Conservation (phyloP, 2,113 vertebrate genomes). For the Paracanthobrama guichenoti region DNA sequence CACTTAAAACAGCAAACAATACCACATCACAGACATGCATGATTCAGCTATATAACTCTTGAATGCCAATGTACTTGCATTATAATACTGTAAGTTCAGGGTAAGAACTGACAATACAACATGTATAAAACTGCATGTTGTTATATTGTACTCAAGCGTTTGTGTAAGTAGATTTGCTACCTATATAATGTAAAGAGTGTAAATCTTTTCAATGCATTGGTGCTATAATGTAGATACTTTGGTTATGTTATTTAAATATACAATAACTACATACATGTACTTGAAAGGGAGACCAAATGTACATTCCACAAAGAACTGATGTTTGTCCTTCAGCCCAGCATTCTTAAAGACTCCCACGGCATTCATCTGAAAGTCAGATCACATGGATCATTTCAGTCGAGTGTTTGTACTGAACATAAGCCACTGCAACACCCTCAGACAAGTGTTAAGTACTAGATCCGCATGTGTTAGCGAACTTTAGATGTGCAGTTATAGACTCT, state of each 20-base stretch:
- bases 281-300: conserved; percentile 25
- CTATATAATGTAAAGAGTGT: neutral
- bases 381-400: neutral
- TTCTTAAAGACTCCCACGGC: neutral
- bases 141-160: neutral
- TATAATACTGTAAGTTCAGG: conserved; percentile 8
- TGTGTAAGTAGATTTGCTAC: neutral
- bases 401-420: neutral
- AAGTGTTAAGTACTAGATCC: neutral
- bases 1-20: neutral
- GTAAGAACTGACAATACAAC: neutral
- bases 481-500: neutral
- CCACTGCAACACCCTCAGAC: neutral
- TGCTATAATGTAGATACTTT: conserved; percentile 21
- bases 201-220: neutral
- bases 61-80: conserved; percentile 17
- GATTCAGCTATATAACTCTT: neutral
- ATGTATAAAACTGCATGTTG: neutral
- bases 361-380: neutral
- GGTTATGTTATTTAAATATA: neutral
- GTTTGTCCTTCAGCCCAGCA: neutral
- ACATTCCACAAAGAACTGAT: conserved; percentile 1
- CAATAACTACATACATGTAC: conserved; percentile 1
- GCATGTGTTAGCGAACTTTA: neutral
- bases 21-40: neutral